phyloP scores from a whole-genome alignment of 2,113 vertebrate genomes.

The Rhipidura dahli region DNA sequence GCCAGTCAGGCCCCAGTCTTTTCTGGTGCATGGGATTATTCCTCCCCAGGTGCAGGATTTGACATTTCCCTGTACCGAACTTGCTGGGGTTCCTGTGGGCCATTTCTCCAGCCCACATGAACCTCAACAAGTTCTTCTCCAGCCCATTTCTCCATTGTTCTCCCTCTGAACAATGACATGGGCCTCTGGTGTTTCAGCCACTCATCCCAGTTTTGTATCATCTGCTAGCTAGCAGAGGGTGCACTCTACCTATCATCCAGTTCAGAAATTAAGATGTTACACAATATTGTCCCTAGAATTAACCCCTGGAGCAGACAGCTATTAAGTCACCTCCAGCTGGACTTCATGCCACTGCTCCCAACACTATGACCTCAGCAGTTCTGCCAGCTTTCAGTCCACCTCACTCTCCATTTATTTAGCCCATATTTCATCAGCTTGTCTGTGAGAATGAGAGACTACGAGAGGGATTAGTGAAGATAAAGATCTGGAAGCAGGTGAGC shows the following conservation, averaged over 20 bases:
- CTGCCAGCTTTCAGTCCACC: neutral
- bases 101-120: neutral
- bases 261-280: neutral
- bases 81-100: neutral
- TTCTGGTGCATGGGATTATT: neutral
- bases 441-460: neutral
- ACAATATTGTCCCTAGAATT: neutral
- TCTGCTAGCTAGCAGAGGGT: neutral
- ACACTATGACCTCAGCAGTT: neutral
- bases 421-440: neutral
- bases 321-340: neutral
- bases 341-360: neutral
- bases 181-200: neutral
- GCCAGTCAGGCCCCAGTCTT: neutral
- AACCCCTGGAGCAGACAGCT: neutral
- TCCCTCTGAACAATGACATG: neutral
- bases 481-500: neutral
- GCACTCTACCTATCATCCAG: neutral
- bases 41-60: neutral
- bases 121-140: too few species aligned
- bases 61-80: neutral
- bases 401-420: neutral
- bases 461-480: neutral
- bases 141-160: too few species aligned
- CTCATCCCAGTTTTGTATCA: neutral